These are phyloP conservation scores for Stichodactyla helianthus DNA, from an alignment of 64 coral and sea anemone genomes.

Conservation along the genomic window DNA sequence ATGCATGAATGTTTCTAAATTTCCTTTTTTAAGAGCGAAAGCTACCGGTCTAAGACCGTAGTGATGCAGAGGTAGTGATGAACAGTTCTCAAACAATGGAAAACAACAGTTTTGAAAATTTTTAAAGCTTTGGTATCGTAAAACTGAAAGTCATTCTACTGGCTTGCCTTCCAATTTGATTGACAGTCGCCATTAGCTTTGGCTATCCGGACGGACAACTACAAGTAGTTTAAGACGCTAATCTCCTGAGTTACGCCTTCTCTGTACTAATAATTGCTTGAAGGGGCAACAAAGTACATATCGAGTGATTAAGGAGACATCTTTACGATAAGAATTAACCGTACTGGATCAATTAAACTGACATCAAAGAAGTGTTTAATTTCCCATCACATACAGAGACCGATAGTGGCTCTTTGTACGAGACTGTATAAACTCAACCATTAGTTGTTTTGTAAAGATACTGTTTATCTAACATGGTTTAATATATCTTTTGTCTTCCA, in stretches of 20 bases:
- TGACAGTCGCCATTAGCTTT: not conserved
- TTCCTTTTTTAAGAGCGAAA: too few species aligned
- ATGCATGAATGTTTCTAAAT: not conserved
- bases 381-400: not conserved
- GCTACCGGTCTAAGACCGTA: too few species aligned
- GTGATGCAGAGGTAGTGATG: too few species aligned
- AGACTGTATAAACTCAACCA: not conserved
- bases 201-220: not conserved
- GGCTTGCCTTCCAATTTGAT: not conserved
- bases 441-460: not conserved
- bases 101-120: too few species aligned
- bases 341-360: constrained; percentile 6
- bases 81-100: too few species aligned
- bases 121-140: too few species aligned
- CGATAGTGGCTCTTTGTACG: not conserved
- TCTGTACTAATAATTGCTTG: constrained; percentile 13
- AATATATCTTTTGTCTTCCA: not conserved
- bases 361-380: not conserved
- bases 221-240: not conserved
- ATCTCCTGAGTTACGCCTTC: constrained; percentile 5
- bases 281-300: constrained; percentile 1
- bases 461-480: not conserved
- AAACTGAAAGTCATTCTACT: too few species aligned
- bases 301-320: not conserved
- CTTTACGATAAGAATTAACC: not conserved